Conservation (phyloP, 1,140 invertebrate species). For the Drosophila ercepeae region DNA sequence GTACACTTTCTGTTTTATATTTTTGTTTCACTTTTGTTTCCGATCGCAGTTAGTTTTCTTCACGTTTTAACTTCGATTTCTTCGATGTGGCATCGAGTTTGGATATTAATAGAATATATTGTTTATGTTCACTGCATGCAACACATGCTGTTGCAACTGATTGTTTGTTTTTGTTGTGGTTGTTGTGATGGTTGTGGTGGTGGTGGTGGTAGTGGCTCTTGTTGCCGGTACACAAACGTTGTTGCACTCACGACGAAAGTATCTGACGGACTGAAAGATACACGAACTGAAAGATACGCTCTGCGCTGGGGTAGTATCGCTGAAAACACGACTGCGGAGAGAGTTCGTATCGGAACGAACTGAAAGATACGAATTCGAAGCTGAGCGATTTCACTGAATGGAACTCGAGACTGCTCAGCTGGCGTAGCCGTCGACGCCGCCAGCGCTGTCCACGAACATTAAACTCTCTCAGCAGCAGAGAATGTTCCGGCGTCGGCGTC, state of each 20-base stretch:
- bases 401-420: slow-evolving; percentile 64
- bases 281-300: not conserved
- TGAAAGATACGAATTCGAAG: slow-evolving; percentile 59
- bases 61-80: slow-evolving; percentile 5
- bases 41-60: not conserved
- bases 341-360: not conserved
- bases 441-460: not conserved
- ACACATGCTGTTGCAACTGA: slow-evolving; percentile 53
- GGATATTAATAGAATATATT: slow-evolving; percentile 23
- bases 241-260: slow-evolving; percentile 78
- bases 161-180: slow-evolving; percentile 29
- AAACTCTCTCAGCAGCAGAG: slow-evolving; percentile 3
- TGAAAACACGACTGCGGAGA: not conserved
- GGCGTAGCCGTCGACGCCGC: slow-evolving; percentile 22
- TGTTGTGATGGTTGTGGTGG: slow-evolving; percentile 22
- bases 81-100: not conserved
- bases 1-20: slow-evolving; percentile 29
- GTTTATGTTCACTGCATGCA: slow-evolving; percentile 58
- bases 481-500: slow-evolving; percentile 25
- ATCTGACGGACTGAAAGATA: not conserved
- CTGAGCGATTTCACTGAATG: slow-evolving; percentile 65
- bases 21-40: not conserved
- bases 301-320: not conserved
- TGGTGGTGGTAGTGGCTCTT: slow-evolving; percentile 14
- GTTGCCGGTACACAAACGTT: slow-evolving; percentile 55